phyloP scores from a whole-genome alignment of 23 tunicate species.

The Botrylloides violaceus region DNA sequence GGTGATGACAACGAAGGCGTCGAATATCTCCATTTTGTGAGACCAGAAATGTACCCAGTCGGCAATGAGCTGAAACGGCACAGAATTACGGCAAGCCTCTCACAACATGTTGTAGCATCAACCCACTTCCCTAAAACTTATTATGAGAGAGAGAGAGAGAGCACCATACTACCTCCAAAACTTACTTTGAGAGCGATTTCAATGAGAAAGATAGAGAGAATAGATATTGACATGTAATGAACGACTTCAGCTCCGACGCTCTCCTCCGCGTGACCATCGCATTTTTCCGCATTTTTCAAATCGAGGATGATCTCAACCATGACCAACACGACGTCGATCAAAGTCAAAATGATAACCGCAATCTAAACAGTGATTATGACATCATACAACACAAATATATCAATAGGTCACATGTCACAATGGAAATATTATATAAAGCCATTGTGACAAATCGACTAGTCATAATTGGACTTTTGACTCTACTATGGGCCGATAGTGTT shows the following conservation, averaged over 20 bases:
- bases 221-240: conserved; percentile 70
- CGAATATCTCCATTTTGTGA: conserved; percentile 80
- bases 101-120: too few relatives aligned
- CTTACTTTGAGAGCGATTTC: conserved; percentile 69
- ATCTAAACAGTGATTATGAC: too few relatives aligned
- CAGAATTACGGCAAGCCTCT: too few relatives aligned
- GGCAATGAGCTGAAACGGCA: conserved; percentile 52
- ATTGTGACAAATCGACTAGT: too few relatives aligned
- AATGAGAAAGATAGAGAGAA: conserved; percentile 51
- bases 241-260: conserved; percentile 37
- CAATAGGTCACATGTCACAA: too few relatives aligned
- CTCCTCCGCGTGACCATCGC: conserved; percentile 12
- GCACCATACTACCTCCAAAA: not conserved
- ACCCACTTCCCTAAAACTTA: too few relatives aligned
- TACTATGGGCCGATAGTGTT: too few relatives aligned
- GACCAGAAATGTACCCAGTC: conserved; percentile 51
- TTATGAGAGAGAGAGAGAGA: too few relatives aligned
- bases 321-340: conserved; percentile 48
- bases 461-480: too few relatives aligned
- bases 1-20: conserved; percentile 69
- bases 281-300: conserved; percentile 2
- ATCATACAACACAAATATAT: too few relatives aligned
- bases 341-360: conserved; percentile 43
- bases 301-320: conserved; percentile 51
- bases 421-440: too few relatives aligned